Conservation (phyloP, 2,888 invertebrate species). For the Pristionchus maxplancki region DNA sequence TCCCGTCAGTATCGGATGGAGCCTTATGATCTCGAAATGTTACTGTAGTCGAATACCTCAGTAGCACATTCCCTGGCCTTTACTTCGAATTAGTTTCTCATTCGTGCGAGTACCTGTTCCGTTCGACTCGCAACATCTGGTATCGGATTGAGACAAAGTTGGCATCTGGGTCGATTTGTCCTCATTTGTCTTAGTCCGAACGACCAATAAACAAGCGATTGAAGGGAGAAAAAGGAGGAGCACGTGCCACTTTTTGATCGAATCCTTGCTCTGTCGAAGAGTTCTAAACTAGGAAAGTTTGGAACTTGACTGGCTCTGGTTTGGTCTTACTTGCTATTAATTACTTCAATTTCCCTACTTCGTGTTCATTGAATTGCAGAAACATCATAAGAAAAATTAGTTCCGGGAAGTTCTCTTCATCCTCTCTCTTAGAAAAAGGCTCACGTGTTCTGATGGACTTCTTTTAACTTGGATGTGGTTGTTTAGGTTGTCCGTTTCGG, state of each 20-base stretch:
- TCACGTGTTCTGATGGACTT: neutral
- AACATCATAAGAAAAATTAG: too few relatives aligned
- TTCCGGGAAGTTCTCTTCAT: too few relatives aligned
- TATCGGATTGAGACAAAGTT: neutral
- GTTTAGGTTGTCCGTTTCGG: neutral
- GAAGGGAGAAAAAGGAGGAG: neutral
- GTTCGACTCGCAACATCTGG: constrained; percentile 34
- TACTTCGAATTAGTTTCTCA: neutral
- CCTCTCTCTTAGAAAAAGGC: neutral
- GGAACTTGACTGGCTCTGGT: too few relatives aligned
- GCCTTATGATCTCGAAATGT: neutral
- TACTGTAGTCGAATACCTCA: neutral
- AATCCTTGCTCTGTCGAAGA: neutral
- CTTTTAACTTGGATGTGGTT: neutral
- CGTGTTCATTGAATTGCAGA: too few relatives aligned
- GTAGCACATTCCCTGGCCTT: neutral
- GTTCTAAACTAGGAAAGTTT: too few relatives aligned
- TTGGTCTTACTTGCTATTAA: neutral
- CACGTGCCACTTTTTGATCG: constrained; percentile 16
- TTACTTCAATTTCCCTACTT: neutral
- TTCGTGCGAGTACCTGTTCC: neutral
- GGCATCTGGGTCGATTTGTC: constrained; percentile 28
- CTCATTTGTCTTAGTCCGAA: constrained; percentile 27
- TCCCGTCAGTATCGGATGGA: neutral
- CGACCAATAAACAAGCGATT: constrained; percentile 40